phyloP scores from a whole-genome alignment of 2,113 vertebrate species.

The Physeter macrocephalus region DNA sequence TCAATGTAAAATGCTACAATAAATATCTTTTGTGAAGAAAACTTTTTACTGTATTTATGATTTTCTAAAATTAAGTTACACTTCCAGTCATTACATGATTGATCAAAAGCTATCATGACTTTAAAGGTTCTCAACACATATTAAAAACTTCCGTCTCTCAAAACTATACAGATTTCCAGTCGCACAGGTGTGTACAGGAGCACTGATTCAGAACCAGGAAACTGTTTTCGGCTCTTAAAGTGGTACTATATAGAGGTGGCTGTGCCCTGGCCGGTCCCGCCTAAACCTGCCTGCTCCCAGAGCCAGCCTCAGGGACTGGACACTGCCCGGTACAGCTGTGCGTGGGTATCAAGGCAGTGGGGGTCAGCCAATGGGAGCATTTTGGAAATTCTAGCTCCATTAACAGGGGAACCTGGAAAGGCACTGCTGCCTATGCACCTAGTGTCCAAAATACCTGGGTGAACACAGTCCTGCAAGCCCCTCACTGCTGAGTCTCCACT shows the following conservation, averaged over 20 bases:
- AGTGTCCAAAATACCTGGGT: not conserved
- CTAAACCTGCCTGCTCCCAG: not conserved
- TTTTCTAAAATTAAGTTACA: not conserved
- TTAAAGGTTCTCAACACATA: not conserved
- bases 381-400: not conserved
- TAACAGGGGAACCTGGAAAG: too few species aligned
- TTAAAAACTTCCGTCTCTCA: not conserved
- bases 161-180: not conserved
- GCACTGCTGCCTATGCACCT: not conserved
- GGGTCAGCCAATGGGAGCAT: too few species aligned
- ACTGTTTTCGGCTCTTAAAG: not conserved
- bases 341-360: not conserved
- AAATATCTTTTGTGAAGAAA: not conserved
- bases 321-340: rapidly evolving
- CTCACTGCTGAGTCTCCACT: rapidly evolving
- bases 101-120: not conserved
- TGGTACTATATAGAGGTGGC: not conserved
- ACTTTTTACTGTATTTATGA: not conserved
- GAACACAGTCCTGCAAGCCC: rapidly evolving
- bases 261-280: not conserved
- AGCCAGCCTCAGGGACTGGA: not conserved
- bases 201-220: not conserved
- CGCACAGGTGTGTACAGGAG: not conserved
- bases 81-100: not conserved
- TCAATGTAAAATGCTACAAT: not conserved